Evolutionary conservation across 1,140 invertebrate species (phyloP).

Genomic region (Lepidurus couesii): DNA sequence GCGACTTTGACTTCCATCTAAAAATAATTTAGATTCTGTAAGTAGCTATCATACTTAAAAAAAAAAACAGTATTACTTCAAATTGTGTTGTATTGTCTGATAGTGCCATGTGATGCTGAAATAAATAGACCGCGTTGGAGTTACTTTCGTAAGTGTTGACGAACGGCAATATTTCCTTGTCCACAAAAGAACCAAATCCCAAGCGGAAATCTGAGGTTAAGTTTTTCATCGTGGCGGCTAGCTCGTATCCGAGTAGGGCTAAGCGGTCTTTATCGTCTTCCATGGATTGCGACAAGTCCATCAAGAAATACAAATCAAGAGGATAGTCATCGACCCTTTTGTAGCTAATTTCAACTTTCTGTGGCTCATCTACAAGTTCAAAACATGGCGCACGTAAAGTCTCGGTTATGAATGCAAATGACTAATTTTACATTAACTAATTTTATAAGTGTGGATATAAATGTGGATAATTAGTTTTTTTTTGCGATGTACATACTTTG

Average conservation of each 20-base stretch:
- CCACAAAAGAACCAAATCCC: constrained; percentile 36
- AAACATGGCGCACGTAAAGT: background rate
- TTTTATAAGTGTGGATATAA: too few species aligned
- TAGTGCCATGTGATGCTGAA: constrained; percentile 60
- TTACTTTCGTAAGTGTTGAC: constrained; percentile 27
- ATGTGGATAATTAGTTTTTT: background rate
- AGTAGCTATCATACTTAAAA: constrained; percentile 30
- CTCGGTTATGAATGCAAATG: background rate
- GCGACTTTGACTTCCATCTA: constrained; percentile 41
- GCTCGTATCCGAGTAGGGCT: constrained; percentile 25
- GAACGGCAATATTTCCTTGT: constrained; percentile 34
- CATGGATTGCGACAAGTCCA: constrained; percentile 62
- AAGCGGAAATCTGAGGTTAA: constrained; percentile 33
- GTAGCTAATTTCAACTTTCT: constrained; percentile 43
- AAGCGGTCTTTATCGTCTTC: constrained; percentile 49
- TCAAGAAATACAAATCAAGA: constrained; percentile 60
- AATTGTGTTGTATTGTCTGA: constrained; percentile 54
- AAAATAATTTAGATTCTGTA: background rate
- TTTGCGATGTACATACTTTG: background rate
- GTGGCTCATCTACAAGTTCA: constrained; percentile 23
- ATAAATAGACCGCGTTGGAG: constrained; percentile 58
- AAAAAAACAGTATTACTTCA: constrained; percentile 50
- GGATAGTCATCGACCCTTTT: constrained; percentile 56
- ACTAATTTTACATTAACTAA: background rate
- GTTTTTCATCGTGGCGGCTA: constrained; percentile 32